Evolutionary conservation across 2,797 vertebrate genomes (phyloP), one percentile per base, ranked within the genome.

Genomic region (Crax fasciolata): DNA sequence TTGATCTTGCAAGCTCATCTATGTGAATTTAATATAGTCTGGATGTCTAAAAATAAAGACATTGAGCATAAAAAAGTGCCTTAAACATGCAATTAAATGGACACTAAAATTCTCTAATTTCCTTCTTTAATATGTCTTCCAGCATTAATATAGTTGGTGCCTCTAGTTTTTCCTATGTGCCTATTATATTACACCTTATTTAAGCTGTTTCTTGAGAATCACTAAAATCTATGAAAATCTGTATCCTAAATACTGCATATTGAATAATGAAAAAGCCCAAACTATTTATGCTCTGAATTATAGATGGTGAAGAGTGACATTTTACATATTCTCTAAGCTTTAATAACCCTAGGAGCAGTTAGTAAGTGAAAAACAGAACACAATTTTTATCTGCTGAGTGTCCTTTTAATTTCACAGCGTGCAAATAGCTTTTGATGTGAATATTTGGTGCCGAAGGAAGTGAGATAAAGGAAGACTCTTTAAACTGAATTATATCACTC

Each of bases 321-420:
- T 96, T 95, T 38, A 24, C 38, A 52, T 87, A 86, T 75, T 93
- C 49, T 88, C 70, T 85, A 55, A 67, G 72, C 75, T 96, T 95
- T 79, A 93, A 67, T 86, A 90, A 46, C 62, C 72, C 67, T 65
- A 68, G 63, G 55, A 92, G 39, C 48, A 68, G 79, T 77, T 67
- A 59, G 49, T 20, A 63, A 76, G 65, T 49, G 89, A 87, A 91
- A 95, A 91, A 20, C n/a, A 57, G 71, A 96, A 61, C 67, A 46
- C 16, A 81, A 88, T 93, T 81, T 70, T 85, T 78, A 77, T 95
- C 91, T 86, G 63, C 63, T 57, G 66, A 92, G 66, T 30, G 18
- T 86, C 76, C 84, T 89, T 96, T 96, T 96, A 89, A 94, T 97
- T 96, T 96, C 87, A 92, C 66, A 86, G 62, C 76, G 70, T 77